Percentiles rank a stretch among this genome's conserved stretches.
Evolutionary conservation across 2,888 invertebrate species (phyloP).

Genomic region (Volucella inflata): DNA sequence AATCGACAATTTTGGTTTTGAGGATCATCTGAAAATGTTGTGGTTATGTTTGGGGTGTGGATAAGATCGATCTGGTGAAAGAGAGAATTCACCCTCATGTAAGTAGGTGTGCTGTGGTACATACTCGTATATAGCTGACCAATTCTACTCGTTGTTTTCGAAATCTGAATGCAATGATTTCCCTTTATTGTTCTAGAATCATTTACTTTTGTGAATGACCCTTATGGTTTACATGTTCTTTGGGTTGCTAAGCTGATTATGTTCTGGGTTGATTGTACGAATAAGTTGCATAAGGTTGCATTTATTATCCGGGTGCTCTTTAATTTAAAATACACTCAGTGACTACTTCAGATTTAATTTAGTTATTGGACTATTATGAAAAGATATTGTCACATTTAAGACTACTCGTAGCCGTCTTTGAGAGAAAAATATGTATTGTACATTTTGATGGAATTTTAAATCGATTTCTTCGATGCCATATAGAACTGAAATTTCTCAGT

Average conservation of each 20-base stretch:
- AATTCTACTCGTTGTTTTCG: conserved; percentile 15
- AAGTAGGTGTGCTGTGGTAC: neutral
- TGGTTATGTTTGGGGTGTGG: conserved; percentile 16
- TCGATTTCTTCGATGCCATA: too few species aligned
- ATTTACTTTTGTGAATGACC: conserved; percentile 23
- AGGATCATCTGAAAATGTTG: conserved; percentile 3
- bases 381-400: too few species aligned
- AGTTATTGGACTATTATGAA: too few species aligned
- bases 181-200: conserved; percentile 9
- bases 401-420: too few species aligned
- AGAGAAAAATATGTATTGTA: too few species aligned
- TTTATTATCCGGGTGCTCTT: conserved; percentile 7
- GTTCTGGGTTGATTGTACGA: neutral
- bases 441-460: too few species aligned
- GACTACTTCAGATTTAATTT: neutral
- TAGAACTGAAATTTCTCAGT: too few species aligned
- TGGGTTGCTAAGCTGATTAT: neutral
- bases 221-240: conserved; percentile 17
- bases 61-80: conserved; percentile 18
- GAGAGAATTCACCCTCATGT: conserved; percentile 36
- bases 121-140: conserved; percentile 24
- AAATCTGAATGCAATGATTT: conserved; percentile 30
- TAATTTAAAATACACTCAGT: neutral
- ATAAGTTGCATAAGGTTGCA: neutral
- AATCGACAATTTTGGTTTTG: conserved; percentile 22